These are phyloP conservation scores for Harpagus bidentatus DNA, from an alignment of 2,113 vertebrate genomes.

Conservation along the genomic window DNA sequence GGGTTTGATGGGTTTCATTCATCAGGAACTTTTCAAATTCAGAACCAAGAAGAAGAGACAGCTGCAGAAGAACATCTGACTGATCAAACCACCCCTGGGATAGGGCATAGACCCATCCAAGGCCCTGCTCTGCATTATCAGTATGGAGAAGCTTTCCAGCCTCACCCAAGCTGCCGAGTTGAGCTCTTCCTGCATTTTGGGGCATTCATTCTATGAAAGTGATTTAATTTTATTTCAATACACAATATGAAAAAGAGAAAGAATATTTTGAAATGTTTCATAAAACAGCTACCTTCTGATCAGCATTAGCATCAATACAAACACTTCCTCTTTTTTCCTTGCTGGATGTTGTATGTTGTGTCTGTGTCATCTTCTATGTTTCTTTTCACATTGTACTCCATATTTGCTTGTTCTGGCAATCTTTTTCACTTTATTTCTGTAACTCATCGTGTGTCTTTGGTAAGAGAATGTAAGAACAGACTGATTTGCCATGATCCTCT, in stretches of 20 bases:
- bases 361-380: not conserved
- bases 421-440: not conserved
- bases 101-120: not conserved
- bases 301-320: not conserved
- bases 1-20: not conserved
- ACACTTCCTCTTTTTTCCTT: not conserved
- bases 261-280: not conserved
- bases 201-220: not conserved
- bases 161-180: not conserved
- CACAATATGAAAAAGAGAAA: not conserved
- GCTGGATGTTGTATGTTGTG: not conserved
- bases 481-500: not conserved
- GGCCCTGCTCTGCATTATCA: not conserved
- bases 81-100: not conserved
- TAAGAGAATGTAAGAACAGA: not conserved
- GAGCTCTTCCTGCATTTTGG: not conserved
- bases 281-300: not conserved
- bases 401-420: not conserved
- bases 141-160: not conserved
- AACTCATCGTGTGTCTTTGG: not conserved
- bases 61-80: not conserved
- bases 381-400: not conserved
- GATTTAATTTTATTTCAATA: not conserved
- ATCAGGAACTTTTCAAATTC: not conserved
- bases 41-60: not conserved